These are phyloP conservation scores for Albula goreensis DNA, from an alignment of 2,113 vertebrate genomes.

Conservation along the genomic window DNA sequence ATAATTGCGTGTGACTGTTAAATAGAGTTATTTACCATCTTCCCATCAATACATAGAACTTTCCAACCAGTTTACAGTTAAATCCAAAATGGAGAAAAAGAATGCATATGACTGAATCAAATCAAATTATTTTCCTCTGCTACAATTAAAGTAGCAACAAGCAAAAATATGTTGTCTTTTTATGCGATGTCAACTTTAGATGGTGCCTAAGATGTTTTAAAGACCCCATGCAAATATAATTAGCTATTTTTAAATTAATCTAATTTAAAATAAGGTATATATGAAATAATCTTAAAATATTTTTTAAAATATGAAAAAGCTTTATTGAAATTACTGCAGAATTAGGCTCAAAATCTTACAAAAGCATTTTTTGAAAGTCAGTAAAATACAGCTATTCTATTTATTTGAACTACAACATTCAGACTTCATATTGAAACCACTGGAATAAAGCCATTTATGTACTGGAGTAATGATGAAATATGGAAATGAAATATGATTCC, in stretches of 20 bases:
- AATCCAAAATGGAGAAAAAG: no score
- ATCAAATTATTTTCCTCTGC: no score
- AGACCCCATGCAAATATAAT: background rate
- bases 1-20: conserved; percentile 48
- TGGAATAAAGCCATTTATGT: background rate
- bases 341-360: background rate
- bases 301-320: background rate
- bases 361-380: background rate
- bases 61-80: no score
- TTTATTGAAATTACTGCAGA: background rate
- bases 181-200: background rate
- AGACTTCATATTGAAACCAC: background rate
- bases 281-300: background rate
- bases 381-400: background rate
- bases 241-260: background rate
- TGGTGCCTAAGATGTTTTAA: background rate
- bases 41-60: no score
- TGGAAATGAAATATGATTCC: background rate
- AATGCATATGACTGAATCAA: no score
- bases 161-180: background rate
- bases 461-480: background rate
- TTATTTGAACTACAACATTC: background rate
- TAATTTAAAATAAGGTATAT: background rate
- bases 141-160: background rate
- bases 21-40: background rate